These are phyloP conservation scores for Metacarcinus magister DNA, from an alignment of 2,888 invertebrate genomes.

Conservation along the genomic window DNA sequence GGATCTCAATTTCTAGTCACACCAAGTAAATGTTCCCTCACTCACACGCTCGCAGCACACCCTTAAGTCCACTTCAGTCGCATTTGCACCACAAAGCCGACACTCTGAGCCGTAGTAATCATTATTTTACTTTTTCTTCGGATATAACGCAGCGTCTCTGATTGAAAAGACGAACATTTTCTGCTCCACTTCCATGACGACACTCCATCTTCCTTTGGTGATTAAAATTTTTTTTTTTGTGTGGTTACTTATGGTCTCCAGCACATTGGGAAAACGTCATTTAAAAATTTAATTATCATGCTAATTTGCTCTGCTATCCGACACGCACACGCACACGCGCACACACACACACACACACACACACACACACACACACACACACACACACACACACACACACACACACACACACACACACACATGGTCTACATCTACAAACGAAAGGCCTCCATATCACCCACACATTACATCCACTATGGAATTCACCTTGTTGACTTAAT, in stretches of 20 bases:
- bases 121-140: neutral
- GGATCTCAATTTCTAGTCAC: neutral
- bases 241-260: neutral
- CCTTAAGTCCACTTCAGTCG: neutral
- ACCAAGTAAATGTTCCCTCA: neutral
- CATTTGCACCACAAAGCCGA: slow-evolving; percentile 11
- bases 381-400: too few relatives aligned
- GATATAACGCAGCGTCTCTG: neutral
- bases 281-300: neutral
- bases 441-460: neutral
- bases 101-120: neutral
- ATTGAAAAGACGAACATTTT: neutral
- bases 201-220: neutral
- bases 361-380: too few relatives aligned
- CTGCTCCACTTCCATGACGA: neutral
- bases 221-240: neutral
- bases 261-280: neutral
- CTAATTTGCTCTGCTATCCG: neutral
- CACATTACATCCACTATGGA: neutral
- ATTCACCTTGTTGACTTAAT: neutral
- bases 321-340: neutral
- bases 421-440: neutral
- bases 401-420: too few relatives aligned
- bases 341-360: too few relatives aligned
- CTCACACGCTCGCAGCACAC: neutral